Evolutionary conservation across 2,797 vertebrate species (phyloP).

Genomic region (Tokudaia tokunoshimensis): DNA sequence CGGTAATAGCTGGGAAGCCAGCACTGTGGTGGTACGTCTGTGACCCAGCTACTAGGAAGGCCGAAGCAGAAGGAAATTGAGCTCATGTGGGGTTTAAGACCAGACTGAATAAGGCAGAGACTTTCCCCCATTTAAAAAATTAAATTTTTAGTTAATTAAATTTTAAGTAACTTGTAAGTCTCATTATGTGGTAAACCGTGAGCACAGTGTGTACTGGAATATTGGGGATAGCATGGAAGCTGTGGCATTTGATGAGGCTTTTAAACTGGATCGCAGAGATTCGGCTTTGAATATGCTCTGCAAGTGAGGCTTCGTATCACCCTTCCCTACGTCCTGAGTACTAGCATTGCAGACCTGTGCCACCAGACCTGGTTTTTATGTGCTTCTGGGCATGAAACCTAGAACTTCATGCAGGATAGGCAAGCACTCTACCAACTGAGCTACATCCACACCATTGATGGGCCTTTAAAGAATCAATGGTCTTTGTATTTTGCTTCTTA

Average conservation of each 20-base stretch:
- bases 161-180: conserved; percentile 46
- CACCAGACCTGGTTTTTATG: not conserved
- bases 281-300: not conserved
- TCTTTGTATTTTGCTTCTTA: not conserved
- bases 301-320: not conserved
- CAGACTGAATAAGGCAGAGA: not conserved
- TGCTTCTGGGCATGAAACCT: not conserved
- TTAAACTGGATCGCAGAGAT: not conserved
- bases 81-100: not conserved
- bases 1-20: not conserved
- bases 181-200: not conserved
- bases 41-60: not conserved
- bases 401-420: not conserved
- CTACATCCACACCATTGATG: not conserved
- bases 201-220: no score
- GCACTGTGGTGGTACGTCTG: not conserved
- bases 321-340: not conserved
- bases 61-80: not conserved
- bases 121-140: not conserved
- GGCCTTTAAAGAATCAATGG: not conserved
- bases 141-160: not conserved
- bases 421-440: not conserved
- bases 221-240: not conserved
- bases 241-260: not conserved
- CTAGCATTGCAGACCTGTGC: not conserved